Conservation (phyloP, 2,113 vertebrate species). For the Deroptyus accipitrinus region DNA sequence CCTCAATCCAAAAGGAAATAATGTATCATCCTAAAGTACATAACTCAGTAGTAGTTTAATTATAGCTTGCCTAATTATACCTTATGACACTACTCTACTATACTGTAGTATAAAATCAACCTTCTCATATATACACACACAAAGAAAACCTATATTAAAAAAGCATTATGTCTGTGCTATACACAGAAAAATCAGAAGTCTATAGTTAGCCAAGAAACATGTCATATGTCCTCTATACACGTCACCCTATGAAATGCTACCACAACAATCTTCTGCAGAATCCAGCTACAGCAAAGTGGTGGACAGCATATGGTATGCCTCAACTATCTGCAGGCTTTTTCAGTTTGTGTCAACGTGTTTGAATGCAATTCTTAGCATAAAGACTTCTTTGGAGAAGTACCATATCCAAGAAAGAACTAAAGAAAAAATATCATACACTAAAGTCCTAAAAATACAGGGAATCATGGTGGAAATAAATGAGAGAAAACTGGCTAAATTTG, state of each 20-base stretch:
- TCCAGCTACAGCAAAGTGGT: background rate
- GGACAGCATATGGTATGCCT: background rate
- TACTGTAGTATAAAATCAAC: background rate
- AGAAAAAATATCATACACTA: background rate
- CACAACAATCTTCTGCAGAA: background rate
- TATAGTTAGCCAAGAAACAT: background rate
- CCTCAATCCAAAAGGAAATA: conserved; percentile 44
- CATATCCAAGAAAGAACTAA: background rate
- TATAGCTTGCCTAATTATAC: conserved; percentile 37
- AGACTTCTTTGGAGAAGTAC: background rate
- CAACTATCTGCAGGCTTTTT: background rate
- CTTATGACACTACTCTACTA: background rate
- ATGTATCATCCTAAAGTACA: background rate
- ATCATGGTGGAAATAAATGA: background rate
- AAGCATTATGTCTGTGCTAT: background rate
- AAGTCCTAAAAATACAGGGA: background rate
- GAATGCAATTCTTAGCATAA: background rate
- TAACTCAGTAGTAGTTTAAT: conserved; percentile 42
- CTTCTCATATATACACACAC: background rate
- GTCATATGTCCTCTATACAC: background rate
- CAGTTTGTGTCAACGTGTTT: background rate
- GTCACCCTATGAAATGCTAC: background rate
- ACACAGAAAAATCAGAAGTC: background rate
- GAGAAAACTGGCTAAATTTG: background rate
- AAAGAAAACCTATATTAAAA: background rate